Conservation (phyloP, 2,888 invertebrate species). For the Mantis religiosa region DNA sequence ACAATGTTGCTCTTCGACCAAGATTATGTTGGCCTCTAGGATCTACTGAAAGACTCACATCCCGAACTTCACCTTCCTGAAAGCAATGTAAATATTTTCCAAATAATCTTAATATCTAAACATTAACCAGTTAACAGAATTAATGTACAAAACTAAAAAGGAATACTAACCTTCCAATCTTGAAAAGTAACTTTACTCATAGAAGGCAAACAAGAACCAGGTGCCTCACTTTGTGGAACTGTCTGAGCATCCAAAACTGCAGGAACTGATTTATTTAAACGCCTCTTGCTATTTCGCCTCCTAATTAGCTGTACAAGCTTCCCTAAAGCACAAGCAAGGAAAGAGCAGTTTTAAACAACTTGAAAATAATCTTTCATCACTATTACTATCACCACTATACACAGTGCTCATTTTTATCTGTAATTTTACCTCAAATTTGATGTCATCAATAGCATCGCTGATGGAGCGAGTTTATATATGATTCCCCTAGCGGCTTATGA, state of each 20-base stretch:
- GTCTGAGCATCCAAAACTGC: slow-evolving; percentile 35
- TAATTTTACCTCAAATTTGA: too few relatives aligned
- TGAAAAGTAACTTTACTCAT: slow-evolving; percentile 40
- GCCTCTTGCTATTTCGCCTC: slow-evolving; percentile 41
- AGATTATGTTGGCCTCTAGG: slow-evolving; percentile 54
- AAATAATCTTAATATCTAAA: background rate
- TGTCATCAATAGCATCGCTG: too few relatives aligned
- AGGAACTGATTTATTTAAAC: slow-evolving; percentile 34
- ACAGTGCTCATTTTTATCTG: too few relatives aligned
- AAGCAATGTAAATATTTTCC: background rate
- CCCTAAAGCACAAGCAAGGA: slow-evolving; percentile 35
- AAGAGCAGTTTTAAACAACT: background rate
- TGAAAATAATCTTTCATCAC: too few relatives aligned
- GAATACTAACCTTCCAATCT: slow-evolving; percentile 39
- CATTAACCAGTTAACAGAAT: background rate
- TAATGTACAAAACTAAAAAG: background rate
- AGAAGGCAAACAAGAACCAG: slow-evolving; percentile 32
- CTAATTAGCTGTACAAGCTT: slow-evolving; percentile 51
- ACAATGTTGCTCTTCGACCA: slow-evolving; percentile 63
- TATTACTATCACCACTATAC: too few relatives aligned
- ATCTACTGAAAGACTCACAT: slow-evolving; percentile 54
- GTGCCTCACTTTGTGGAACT: slow-evolving; percentile 11
- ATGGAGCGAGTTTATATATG: too few relatives aligned
- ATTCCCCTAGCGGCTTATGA: too few relatives aligned
- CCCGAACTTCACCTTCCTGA: slow-evolving; percentile 53